Evolutionary conservation across 1,140 invertebrate genomes (phyloP), one percentile per base, ranked within the genome.

Genomic region (Formica exsecta): DNA sequence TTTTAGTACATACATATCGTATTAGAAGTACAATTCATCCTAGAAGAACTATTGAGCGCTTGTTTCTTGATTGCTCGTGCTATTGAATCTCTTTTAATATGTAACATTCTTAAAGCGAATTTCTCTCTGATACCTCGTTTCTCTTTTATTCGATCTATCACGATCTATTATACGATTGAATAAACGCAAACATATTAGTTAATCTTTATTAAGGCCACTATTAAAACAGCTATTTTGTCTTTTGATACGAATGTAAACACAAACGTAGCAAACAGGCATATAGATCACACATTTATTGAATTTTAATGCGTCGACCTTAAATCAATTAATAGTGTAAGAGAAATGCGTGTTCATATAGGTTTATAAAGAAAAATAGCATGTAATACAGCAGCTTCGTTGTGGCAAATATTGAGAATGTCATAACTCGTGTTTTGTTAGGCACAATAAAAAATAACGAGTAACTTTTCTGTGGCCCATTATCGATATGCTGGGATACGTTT

Each of bases 1-100:
- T 93, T 93, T 93, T 93, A 93, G 92, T 93, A 92, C 84, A 93
- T 93, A 93, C 93, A 93, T 93, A 93, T 93, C 93, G 91, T 92
- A 62, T 90, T 93, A 93, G 91, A 89, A 77, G 89, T 93, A 93
- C 92, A 88, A 92, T 88, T 89, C 81, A 87, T 81, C 65, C 51
- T 75, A 32, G 48, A 89, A 44, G 22, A 71, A 70, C 44, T 80
- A 66, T 85, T 41, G 36, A 65, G 74, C 64, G n/a, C 76, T 89
- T 44, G 54, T 90, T 90, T 81, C 16, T 57, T 62, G 68, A 86
- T 71, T 71, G n/a, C 71, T 48, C 32, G 64, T 59, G 59, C 81
- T 61, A 54, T 76, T 54, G 13, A 87, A 16, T 80, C 48, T 57
- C 32, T 62, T 68, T 61, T 57, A 77, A 73, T 19, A n/a, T 86